Evolutionary conservation across 2,113 vertebrate genomes (phyloP).

Genomic region (Marmota monax): DNA sequence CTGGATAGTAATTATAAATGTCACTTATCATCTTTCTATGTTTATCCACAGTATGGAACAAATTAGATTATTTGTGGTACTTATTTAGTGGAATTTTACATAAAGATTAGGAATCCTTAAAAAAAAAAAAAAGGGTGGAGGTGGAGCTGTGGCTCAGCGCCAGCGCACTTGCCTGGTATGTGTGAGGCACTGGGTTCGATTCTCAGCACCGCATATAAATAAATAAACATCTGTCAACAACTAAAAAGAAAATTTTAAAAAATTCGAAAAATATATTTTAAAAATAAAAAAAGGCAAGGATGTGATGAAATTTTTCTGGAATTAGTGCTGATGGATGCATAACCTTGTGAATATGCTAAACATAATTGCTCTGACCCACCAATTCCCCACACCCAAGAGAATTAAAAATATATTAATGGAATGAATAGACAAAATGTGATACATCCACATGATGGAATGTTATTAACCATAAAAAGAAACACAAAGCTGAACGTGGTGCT

Average conservation of each 20-base stretch:
- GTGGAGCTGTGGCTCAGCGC: no score
- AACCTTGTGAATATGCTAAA: not conserved
- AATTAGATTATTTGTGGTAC: not conserved
- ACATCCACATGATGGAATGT: not conserved
- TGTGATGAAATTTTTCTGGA: not conserved
- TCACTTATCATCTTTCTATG: not conserved
- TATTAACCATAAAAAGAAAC: not conserved
- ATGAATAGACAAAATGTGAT: not conserved
- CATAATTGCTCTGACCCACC: not conserved
- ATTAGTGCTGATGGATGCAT: not conserved
- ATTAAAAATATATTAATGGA: not conserved
- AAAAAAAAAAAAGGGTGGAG: not conserved
- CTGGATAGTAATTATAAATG: not conserved
- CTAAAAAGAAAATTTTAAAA: no score
- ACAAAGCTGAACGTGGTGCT: not conserved
- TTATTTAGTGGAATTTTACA: not conserved
- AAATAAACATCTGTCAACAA: no score
- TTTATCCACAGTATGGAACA: not conserved
- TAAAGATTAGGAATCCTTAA: not conserved
- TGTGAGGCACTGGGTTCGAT: no score
- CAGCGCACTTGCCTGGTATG: no score
- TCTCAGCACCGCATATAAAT: no score
- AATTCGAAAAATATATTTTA: no score
- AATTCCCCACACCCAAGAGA: not conserved
- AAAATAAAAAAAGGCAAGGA: not conserved